These are phyloP conservation scores for Temnothorax nylanderi DNA, from an alignment of 1,140 invertebrate genomes.

Conservation along the genomic window DNA sequence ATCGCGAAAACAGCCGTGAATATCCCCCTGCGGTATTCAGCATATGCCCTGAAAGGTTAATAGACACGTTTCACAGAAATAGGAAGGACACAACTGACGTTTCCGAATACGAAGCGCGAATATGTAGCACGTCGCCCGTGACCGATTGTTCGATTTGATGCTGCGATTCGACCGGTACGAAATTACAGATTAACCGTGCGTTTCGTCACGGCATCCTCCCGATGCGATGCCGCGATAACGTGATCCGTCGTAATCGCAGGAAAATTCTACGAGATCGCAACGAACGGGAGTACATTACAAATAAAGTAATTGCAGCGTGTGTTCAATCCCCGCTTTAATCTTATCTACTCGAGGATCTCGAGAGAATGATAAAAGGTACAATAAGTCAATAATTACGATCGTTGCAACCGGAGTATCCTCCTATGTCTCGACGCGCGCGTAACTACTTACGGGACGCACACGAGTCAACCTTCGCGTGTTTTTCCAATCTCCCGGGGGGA, in stretches of 20 bases:
- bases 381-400: background rate
- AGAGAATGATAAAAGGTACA: background rate
- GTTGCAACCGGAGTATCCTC: background rate
- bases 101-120: background rate
- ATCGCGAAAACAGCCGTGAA: background rate
- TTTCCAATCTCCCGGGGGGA: slow-evolving; percentile 22
- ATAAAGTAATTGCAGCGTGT: background rate
- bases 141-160: background rate
- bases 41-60: background rate
- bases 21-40: background rate
- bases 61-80: background rate
- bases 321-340: background rate
- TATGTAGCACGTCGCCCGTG: too few species aligned
- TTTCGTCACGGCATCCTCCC: background rate
- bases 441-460: slow-evolving; percentile 35
- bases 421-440: background rate
- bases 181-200: background rate
- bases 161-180: background rate
- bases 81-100: background rate
- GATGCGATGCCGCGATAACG: background rate
- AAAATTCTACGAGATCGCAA: slow-evolving; percentile 4
- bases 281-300: background rate
- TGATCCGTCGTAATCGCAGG: background rate
- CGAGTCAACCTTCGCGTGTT: slow-evolving; percentile 47
- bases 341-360: background rate